Conservation (phyloP, 2,888 invertebrate species). For the Sicus ferrugineus region DNA sequence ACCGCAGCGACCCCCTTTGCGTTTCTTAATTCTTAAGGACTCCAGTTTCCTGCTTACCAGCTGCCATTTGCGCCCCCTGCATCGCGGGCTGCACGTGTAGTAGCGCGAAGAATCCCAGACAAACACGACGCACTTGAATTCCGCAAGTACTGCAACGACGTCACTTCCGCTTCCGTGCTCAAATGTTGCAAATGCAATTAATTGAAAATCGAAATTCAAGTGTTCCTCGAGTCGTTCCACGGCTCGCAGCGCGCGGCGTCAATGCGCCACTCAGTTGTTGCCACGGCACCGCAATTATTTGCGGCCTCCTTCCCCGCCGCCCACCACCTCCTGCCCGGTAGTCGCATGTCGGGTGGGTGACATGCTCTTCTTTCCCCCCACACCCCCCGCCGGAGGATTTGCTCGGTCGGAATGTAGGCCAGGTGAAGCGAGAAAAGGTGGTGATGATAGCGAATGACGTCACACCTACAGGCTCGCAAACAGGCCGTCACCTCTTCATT, state of each 20-base stretch:
- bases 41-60: no score
- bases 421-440: background rate
- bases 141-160: conserved; percentile 11
- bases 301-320: background rate
- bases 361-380: no score
- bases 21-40: no score
- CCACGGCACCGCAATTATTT: background rate
- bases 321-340: background rate
- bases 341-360: background rate
- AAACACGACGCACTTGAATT: conserved; percentile 11
- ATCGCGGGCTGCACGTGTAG: background rate
- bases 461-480: background rate
- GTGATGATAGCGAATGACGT: conserved; percentile 6
- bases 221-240: background rate
- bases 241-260: background rate
- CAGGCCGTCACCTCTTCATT: background rate
- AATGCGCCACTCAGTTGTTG: background rate
- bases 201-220: background rate
- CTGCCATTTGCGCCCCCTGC: background rate
- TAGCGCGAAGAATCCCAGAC: background rate
- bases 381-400: no score
- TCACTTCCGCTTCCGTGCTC: conserved; percentile 27
- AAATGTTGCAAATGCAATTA: background rate
- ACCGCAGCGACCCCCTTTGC: no score
- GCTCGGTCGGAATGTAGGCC: background rate